These are phyloP conservation scores for Chionis minor DNA, from an alignment of 2,113 vertebrate genomes.

Conservation along the genomic window DNA sequence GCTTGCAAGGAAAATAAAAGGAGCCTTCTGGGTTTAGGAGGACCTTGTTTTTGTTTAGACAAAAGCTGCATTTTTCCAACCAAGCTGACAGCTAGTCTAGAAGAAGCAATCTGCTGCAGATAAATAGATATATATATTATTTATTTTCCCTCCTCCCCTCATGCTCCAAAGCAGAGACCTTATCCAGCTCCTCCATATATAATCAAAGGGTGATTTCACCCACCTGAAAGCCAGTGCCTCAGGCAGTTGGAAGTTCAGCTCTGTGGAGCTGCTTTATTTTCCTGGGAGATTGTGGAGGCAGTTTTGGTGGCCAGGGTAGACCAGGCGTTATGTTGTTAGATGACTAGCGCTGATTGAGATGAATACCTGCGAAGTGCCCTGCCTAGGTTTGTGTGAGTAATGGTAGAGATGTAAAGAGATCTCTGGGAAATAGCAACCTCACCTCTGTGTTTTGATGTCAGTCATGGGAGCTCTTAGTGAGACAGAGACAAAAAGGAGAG, in stretches of 20 bases:
- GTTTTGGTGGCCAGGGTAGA: not conserved
- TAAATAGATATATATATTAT: too few species aligned
- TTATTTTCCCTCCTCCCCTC: not conserved
- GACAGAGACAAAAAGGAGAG: not conserved
- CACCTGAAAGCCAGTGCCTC: not conserved
- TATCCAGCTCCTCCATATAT: accelerated
- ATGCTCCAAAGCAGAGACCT: not conserved
- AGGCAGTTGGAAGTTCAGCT: not conserved
- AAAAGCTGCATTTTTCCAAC: not conserved
- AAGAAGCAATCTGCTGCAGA: not conserved
- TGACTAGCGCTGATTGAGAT: not conserved
- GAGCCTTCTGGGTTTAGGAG: not conserved
- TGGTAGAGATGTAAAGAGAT: not conserved
- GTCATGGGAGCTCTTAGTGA: not conserved
- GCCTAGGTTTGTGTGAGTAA: not conserved
- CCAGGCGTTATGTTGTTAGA: not conserved
- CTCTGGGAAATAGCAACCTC: not conserved
- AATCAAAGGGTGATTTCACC: not conserved
- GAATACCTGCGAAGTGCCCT: not conserved
- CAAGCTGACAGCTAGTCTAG: not conserved
- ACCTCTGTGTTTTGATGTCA: accelerated
- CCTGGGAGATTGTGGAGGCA: not conserved
- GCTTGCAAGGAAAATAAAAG: not conserved
- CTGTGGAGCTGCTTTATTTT: not conserved
- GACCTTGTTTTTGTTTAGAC: not conserved